These are phyloP conservation scores for Antennarius striatus DNA, from an alignment of 2,113 vertebrate genomes.

Conservation along the genomic window DNA sequence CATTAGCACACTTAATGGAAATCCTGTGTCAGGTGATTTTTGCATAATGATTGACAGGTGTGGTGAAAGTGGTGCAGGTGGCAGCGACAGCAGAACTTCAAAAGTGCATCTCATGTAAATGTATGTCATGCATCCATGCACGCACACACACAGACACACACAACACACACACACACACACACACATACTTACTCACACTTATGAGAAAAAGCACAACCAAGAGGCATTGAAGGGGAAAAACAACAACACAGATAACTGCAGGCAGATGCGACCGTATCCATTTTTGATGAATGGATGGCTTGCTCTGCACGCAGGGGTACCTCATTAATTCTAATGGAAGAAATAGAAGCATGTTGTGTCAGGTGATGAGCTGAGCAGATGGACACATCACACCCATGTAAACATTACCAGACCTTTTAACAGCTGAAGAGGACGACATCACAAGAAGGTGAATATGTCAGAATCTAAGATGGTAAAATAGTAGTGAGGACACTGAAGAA, in stretches of 20 bases:
- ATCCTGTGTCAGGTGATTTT: conserved; percentile 58
- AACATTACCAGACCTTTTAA: conserved; percentile 69
- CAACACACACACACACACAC: conserved; percentile 20
- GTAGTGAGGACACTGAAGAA: no score
- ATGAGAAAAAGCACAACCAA: conserved; percentile 24
- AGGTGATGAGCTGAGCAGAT: conserved; percentile 55
- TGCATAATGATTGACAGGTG: conserved; percentile 54
- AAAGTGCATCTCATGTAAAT: conserved; percentile 65
- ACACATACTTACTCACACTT: neutral
- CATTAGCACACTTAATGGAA: conserved; percentile 62
- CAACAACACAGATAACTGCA: conserved; percentile 71
- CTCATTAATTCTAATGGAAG: conserved; percentile 72
- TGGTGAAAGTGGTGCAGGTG: conserved; percentile 23
- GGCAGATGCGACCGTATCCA: conserved; percentile 62
- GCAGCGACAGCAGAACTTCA: conserved; percentile 51
- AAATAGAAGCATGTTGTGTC: conserved; percentile 66
- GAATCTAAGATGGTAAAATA: conserved; percentile 4
- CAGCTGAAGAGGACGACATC: conserved; percentile 28
- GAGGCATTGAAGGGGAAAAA: conserved; percentile 69
- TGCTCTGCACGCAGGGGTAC: conserved; percentile 31
- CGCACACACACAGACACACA: conserved; percentile 6
- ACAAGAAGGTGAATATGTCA: conserved; percentile 25
- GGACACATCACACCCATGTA: conserved; percentile 69
- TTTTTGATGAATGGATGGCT: conserved; percentile 69
- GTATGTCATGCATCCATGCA: conserved; percentile 8